A percentile compares a stretch with the other conserved stretches of the same genome.
Evolutionary conservation across 1,140 invertebrate genomes (phyloP).

Genomic region (Polypedilum vanderplanki): DNA sequence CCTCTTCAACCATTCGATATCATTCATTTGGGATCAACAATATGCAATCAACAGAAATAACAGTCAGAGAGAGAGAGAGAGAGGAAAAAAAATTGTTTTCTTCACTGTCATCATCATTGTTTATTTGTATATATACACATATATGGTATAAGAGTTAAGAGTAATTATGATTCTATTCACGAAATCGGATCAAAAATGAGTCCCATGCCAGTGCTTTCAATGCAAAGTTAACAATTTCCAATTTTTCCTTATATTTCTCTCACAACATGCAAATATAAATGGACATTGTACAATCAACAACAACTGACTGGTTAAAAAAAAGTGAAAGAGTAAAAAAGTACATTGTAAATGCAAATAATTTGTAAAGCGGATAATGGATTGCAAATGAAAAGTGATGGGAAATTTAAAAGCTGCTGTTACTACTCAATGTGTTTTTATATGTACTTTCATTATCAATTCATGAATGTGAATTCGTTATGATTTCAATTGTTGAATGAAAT

Average conservation of each 20-base stretch:
- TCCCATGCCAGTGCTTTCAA: not conserved
- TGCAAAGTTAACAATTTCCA: not conserved
- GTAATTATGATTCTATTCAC: constrained; percentile 13
- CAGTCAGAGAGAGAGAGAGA: no score
- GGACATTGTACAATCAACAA: not conserved
- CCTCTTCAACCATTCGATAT: not conserved
- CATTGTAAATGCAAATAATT: constrained; percentile 8
- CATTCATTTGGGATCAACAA: constrained; percentile 11
- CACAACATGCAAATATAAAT: not conserved
- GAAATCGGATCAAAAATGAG: constrained; percentile 17
- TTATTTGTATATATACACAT: not conserved
- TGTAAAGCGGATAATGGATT: constrained; percentile 17
- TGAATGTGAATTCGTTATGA: no score
- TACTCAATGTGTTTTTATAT: not conserved
- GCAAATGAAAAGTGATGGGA: not conserved
- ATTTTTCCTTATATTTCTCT: not conserved
- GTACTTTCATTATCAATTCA: no score
- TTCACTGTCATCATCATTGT: constrained; percentile 1
- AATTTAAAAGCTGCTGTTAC: not conserved
- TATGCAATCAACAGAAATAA: constrained; percentile 13
- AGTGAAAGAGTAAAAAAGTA: not conserved
- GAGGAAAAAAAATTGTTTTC: not conserved
- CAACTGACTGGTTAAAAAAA: not conserved
- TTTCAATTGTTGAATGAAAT: no score
- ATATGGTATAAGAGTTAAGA: not conserved